Evolutionary conservation across 1,140 invertebrate species (phyloP).

Genomic region (Drosophila aff.): DNA sequence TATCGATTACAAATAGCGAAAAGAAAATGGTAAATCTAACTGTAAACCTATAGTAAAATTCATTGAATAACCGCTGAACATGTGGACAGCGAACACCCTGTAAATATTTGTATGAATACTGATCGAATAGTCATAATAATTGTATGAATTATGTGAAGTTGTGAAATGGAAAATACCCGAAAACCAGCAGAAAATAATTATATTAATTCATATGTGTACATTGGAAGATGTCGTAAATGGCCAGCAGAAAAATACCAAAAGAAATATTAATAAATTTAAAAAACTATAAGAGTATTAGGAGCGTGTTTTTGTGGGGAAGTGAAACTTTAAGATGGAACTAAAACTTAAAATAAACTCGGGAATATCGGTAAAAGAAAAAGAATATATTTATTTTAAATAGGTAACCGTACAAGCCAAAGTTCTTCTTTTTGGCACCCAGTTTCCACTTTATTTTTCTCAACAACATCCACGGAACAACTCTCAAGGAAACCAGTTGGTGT

Average conservation of each 20-base stretch:
- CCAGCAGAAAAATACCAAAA: slow-evolving; percentile 47
- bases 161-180: slow-evolving; percentile 65
- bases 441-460: not conserved
- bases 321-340: not conserved
- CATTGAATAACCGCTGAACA: slow-evolving; percentile 13
- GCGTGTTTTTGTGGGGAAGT: not conserved
- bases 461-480: not conserved
- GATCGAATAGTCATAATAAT: slow-evolving; percentile 46
- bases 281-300: slow-evolving; percentile 21
- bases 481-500: slow-evolving; percentile 34
- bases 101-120: slow-evolving; percentile 74
- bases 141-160: slow-evolving; percentile 56
- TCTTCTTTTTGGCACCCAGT: not conserved
- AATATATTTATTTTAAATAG: not conserved
- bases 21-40: slow-evolving; percentile 40
- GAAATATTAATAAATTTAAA: slow-evolving; percentile 55
- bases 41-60: slow-evolving; percentile 57
- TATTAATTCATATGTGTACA: slow-evolving; percentile 66
- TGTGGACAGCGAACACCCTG: slow-evolving; percentile 33
- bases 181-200: slow-evolving; percentile 37
- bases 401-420: no score
- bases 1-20: slow-evolving; percentile 52
- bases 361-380: not conserved
- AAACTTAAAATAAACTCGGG: not conserved
- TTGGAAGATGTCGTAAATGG: slow-evolving; percentile 59